Conservation (phyloP, 2,888 invertebrate species). For the Tricholauxania praeusta region DNA sequence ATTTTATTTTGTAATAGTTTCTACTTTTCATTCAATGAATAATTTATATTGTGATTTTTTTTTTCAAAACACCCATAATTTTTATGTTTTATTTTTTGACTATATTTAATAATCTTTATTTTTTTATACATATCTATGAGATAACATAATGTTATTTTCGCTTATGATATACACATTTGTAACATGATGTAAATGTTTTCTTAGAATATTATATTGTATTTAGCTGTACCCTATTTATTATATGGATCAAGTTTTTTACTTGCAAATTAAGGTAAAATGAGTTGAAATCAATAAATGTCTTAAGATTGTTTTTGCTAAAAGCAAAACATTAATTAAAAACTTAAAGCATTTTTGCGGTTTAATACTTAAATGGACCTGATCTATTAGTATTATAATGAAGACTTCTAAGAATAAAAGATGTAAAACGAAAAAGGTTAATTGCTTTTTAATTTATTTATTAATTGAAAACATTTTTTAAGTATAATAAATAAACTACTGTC, state of each 20-base stretch:
- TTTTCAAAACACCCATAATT: background rate
- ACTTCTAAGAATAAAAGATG: too few relatives aligned
- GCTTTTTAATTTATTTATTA: too few relatives aligned
- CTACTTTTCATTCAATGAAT: background rate
- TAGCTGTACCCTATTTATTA: background rate
- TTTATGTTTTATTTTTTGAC: slow-evolving; percentile 5
- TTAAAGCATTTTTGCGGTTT: too few relatives aligned
- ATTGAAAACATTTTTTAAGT: too few relatives aligned
- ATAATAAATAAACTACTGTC: too few relatives aligned
- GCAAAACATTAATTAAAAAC: too few relatives aligned
- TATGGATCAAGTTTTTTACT: slow-evolving; percentile 7
- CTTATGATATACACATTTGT: slow-evolving; percentile 1
- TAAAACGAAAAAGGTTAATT: too few relatives aligned
- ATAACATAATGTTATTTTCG: background rate
- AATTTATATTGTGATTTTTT: slow-evolving; percentile 26
- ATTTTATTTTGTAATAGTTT: background rate
- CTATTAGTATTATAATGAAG: too few relatives aligned
- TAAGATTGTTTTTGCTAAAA: background rate
- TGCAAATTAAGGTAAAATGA: slow-evolving; percentile 5
- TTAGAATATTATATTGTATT: slow-evolving; percentile 6
- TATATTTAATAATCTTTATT: background rate
- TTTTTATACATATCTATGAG: background rate
- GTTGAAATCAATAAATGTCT: background rate
- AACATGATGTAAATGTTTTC: background rate
- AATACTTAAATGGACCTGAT: too few relatives aligned